Evolutionary conservation across 1,140 invertebrate genomes (phyloP).

Genomic region (Drosophila micromelanica): DNA sequence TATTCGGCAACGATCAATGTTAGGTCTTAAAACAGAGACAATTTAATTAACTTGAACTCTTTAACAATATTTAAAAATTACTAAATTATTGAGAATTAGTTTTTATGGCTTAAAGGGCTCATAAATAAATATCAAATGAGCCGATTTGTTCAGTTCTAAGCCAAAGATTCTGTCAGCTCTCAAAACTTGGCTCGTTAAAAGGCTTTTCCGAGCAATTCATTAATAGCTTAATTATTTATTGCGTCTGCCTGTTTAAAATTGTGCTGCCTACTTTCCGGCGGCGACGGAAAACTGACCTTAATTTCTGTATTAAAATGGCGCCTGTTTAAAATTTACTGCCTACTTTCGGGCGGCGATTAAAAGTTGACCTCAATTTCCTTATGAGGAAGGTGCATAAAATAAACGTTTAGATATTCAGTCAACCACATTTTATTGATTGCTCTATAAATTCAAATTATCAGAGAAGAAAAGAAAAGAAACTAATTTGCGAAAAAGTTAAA

Average conservation of each 20-base stretch:
- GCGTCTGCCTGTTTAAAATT: conserved; percentile 10
- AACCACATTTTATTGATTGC: conserved; percentile 75
- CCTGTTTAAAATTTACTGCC: conserved; percentile 7
- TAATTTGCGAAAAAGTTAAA: conserved; percentile 6
- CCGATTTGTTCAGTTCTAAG: conserved; percentile 30
- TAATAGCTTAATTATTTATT: conserved; percentile 40
- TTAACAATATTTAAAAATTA: conserved; percentile 6
- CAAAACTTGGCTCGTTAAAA: conserved; percentile 27
- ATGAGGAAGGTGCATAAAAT: conserved; percentile 32
- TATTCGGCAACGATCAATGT: too few relatives aligned
- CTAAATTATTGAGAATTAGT: not conserved
- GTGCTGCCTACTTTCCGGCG: conserved; percentile 21
- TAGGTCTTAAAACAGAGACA: too few relatives aligned
- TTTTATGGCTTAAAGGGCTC: not conserved
- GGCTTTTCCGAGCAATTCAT: conserved; percentile 10
- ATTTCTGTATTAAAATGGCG: too few relatives aligned
- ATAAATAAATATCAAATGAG: conserved; percentile 36
- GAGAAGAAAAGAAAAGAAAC: conserved; percentile 28
- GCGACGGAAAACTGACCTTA: conserved; percentile 13
- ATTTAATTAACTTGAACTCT: not conserved
- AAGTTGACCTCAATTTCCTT: conserved; percentile 45
- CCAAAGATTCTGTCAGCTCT: not conserved
- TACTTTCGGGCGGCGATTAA: conserved; percentile 13
- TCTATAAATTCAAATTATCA: conserved; percentile 40
- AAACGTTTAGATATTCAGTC: conserved; percentile 43